phyloP scores from a whole-genome alignment of 2,888 invertebrate genomes.

The Thysanoteuthis rhombus region DNA sequence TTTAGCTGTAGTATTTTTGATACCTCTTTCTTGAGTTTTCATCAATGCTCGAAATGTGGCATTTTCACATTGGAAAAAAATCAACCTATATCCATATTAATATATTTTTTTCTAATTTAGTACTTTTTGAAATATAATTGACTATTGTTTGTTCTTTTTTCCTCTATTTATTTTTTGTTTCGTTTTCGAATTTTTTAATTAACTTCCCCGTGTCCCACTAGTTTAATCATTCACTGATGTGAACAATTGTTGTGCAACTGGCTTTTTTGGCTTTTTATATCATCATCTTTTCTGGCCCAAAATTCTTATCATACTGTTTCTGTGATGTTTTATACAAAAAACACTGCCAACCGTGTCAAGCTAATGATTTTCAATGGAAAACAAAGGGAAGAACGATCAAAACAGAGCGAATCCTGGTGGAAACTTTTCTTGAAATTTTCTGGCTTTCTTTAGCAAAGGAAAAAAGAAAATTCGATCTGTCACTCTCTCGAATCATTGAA shows the following conservation, averaged over 20 bases:
- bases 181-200: neutral
- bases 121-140: neutral
- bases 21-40: neutral
- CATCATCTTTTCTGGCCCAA: neutral
- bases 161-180: slow-evolving; percentile 1
- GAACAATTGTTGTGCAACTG: neutral
- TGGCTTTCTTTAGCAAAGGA: neutral
- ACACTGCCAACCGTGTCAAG: neutral
- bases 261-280: neutral
- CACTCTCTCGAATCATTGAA: neutral
- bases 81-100: slow-evolving; percentile 12
- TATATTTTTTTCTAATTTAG: neutral
- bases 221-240: neutral
- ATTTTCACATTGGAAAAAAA: slow-evolving; percentile 1
- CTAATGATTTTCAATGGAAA: neutral
- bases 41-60: slow-evolving; percentile 18
- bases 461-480: neutral
- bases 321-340: neutral
- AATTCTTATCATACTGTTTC: neutral
- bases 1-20: slow-evolving; percentile 25
- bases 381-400: neutral
- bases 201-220: neutral
- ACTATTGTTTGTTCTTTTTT: neutral
- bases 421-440: neutral
- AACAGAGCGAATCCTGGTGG: neutral